Conservation (phyloP, 2,888 invertebrate genomes). For the Bellardia bayeri region DNA sequence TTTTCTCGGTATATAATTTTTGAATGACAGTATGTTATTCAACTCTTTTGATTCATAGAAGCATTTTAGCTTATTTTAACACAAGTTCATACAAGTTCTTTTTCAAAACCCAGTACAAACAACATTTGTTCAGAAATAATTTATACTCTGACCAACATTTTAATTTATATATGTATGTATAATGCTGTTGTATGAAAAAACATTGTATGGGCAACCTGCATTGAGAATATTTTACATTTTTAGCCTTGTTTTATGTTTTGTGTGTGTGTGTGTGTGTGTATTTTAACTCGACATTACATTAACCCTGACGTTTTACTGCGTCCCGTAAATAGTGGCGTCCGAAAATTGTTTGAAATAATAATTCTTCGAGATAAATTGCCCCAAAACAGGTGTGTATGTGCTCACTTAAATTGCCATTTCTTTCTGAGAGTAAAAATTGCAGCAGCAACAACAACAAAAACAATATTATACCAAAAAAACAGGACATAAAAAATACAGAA, state of each 20-base stretch:
- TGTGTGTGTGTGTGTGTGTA: conserved; percentile 2
- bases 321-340: conserved; percentile 76
- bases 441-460: conserved; percentile 26
- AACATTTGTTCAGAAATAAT: not conserved
- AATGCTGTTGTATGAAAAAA: conserved; percentile 13
- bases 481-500: conserved; percentile 51
- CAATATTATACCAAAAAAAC: not conserved
- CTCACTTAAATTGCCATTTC: conserved; percentile 81
- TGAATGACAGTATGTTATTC: too few species aligned
- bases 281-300: conserved; percentile 71
- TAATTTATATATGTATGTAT: conserved; percentile 13
- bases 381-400: conserved; percentile 83
- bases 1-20: too few species aligned
- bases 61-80: too few species aligned
- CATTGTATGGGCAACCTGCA: conserved; percentile 46
- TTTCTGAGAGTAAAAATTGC: conserved; percentile 56
- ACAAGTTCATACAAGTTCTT: too few species aligned
- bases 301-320: conserved; percentile 72
- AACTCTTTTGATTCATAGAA: too few species aligned
- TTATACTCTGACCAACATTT: conserved; percentile 20
- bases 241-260: conserved; percentile 37
- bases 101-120: too few species aligned
- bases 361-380: conserved; percentile 84
- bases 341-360: conserved; percentile 84
- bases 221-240: conserved; percentile 67